Conservation (phyloP, 1,140 invertebrate species). For the Nasonia longicornis region DNA sequence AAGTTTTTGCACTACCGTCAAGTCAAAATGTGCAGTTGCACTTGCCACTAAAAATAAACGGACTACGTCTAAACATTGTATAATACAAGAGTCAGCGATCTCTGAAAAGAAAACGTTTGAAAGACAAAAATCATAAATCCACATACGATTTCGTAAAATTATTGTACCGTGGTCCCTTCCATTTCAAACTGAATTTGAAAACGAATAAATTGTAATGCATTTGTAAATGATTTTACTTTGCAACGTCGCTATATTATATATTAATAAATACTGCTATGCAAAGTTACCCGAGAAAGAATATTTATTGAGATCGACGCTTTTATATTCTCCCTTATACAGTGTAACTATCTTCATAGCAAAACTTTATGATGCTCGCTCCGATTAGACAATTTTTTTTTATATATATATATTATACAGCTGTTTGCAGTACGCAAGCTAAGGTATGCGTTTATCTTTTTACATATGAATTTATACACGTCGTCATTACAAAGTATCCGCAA, state of each 20-base stretch:
- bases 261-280: conserved; percentile 25
- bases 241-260: neutral
- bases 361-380: conserved; percentile 29
- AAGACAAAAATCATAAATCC: conserved; percentile 46
- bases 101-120: neutral
- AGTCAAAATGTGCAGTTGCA: conserved; percentile 20
- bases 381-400: conserved; percentile 14
- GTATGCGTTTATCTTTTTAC: conserved; percentile 20
- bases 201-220: conserved; percentile 17
- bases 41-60: conserved; percentile 16
- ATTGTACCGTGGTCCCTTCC: conserved; percentile 55
- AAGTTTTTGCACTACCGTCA: neutral
- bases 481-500: neutral
- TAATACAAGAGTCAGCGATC: conserved; percentile 17
- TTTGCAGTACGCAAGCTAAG: conserved; percentile 15
- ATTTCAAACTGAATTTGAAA: conserved; percentile 45
- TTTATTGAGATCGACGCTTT: conserved; percentile 24
- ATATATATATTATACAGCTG: neutral
- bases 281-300: conserved; percentile 21
- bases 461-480: neutral
- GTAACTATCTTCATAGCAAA: conserved; percentile 23
- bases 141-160: conserved; percentile 36
- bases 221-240: conserved; percentile 25
- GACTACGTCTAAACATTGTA: neutral
- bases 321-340: neutral